Base-by-base conservation (phyloP, 2,888 invertebrate species). In the Mellilla xanthometata region DNA sequence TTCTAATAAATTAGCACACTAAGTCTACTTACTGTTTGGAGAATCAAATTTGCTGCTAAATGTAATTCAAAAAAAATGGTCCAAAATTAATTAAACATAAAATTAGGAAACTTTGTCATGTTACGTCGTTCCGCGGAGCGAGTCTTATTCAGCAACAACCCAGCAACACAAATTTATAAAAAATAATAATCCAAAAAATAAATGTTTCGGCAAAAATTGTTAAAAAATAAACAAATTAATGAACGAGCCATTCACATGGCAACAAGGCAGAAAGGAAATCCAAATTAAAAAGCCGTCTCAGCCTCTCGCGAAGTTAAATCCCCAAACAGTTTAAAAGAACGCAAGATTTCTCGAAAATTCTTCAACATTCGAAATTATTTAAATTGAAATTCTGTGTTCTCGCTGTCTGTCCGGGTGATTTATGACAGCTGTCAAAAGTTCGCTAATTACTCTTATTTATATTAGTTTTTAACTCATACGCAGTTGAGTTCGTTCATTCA, bases 341-440 rank as follows among this genome's bases (percentile, higher is more conserved):
- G 41, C 39, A 32, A 33, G 33, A 38, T 33, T 31, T 38, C 45
- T 41, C 39, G 44, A 35, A 19, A 45, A 53, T 56, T 47, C 53
- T 47, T 42, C 41, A 47, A 29, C 47, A 58, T 65, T 59, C 62
- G 33, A 62, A 69, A 69, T 56, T 49, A 48, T 54, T 53, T 43
- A 50, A 54, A 52, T 67, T 64, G 62, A 62, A 66, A 64, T 62
- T 61, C 60, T 60, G 53, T 64, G 64, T 61, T 64, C 56, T 53
- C 47, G 45, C 60, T 61, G 61, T 56, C 58, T 58, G 61, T 64
- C 58, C 50, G 48, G 43, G 39, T 64, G 69, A 71, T 71, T 69
- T 69, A 71, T 71, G 68, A 68, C 67, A 62, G 60, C 62, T 65
- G 66, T 58, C 65, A 54, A 15, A 70, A 71, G 62, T 71, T 71